Evolutionary conservation across 2,888 invertebrate genomes (phyloP).

Genomic region (Formica aserva): DNA sequence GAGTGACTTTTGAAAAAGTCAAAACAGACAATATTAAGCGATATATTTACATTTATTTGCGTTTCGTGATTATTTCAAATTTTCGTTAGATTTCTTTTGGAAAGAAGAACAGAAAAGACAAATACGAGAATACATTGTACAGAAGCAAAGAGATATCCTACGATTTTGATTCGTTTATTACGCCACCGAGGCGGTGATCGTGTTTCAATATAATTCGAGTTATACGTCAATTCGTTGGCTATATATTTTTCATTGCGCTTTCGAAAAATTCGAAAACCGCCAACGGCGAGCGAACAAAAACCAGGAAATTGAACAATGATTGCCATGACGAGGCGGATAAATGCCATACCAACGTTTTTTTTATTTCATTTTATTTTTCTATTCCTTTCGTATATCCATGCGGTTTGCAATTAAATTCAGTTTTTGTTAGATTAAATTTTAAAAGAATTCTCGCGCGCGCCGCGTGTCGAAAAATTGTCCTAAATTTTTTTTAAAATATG

Average conservation of each 20-base stretch:
- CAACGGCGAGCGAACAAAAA: conserved; percentile 47
- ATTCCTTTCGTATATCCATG: conserved; percentile 15
- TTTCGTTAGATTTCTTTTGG: not conserved
- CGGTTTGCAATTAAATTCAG: conserved; percentile 48
- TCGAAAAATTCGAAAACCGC: conserved; percentile 48
- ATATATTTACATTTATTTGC: not conserved
- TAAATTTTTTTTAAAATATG: not conserved
- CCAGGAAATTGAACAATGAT: conserved; percentile 51
- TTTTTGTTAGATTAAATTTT: conserved; percentile 45
- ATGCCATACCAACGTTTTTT: conserved; percentile 26
- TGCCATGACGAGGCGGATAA: conserved; percentile 51
- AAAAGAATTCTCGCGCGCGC: conserved; percentile 14
- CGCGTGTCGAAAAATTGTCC: conserved; percentile 2
- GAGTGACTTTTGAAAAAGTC: not conserved
- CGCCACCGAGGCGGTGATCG: not conserved
- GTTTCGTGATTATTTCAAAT: not conserved
- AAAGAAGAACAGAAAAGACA: not conserved
- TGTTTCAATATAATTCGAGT: conserved; percentile 41
- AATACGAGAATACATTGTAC: not conserved
- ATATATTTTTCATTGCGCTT: conserved; percentile 40
- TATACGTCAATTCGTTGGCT: conserved; percentile 16
- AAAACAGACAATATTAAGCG: not conserved
- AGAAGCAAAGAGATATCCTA: not conserved
- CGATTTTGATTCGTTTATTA: not conserved
- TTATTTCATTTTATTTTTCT: not conserved